Percentiles rank a stretch among this genome's conserved stretches.
These are phyloP conservation scores for Phytoseiulus persimilis DNA, from an alignment of 2,888 invertebrate species.

Conservation along the genomic window DNA sequence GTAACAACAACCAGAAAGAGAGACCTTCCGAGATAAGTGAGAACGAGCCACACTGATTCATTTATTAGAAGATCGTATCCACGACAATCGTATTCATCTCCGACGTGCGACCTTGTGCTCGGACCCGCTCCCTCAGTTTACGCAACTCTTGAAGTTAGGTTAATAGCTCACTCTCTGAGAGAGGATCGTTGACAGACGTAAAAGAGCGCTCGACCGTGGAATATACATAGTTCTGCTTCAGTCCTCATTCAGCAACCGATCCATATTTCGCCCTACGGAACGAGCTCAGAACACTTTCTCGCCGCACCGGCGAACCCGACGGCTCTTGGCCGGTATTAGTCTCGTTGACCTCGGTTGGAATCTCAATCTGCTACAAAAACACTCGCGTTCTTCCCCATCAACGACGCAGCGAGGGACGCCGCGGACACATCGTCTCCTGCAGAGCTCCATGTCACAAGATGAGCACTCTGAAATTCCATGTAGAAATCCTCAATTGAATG, in stretches of 20 bases:
- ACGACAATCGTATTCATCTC: background rate
- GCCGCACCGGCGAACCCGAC: background rate
- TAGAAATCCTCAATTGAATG: background rate
- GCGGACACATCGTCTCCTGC: slow-evolving; percentile 5
- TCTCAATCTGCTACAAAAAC: slow-evolving; percentile 7
- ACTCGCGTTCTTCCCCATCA: slow-evolving; percentile 23
- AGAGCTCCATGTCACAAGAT: slow-evolving; percentile 9
- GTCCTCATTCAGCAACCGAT: no score
- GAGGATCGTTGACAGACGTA: no score
- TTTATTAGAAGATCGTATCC: background rate
- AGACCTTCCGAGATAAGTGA: background rate
- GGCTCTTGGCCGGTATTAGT: background rate
- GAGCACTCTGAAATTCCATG: slow-evolving; percentile 12
- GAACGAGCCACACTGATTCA: background rate
- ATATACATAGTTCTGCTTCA: no score
- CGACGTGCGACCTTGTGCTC: background rate
- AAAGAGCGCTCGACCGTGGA: no score
- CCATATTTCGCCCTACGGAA: no score
- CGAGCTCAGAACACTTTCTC: background rate
- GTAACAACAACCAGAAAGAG: background rate
- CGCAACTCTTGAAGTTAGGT: no score
- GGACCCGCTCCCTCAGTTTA: background rate
- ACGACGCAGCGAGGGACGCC: slow-evolving; percentile 16
- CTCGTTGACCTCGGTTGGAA: slow-evolving; percentile 6
- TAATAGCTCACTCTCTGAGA: no score